Conservation (phyloP, 2,888 invertebrate species). For the Lamproptera curius region DNA sequence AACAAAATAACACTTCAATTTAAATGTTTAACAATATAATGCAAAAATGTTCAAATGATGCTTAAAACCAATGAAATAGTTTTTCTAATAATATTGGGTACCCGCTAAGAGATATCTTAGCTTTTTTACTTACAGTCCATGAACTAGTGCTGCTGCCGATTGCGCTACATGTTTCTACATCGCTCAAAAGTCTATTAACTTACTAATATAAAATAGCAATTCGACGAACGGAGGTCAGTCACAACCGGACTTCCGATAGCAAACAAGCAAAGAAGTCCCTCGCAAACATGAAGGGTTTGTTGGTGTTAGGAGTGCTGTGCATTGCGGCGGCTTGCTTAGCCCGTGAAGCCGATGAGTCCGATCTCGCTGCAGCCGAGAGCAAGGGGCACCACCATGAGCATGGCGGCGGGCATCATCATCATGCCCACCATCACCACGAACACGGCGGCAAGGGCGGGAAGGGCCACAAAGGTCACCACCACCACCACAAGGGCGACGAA, state of each 20-base stretch:
- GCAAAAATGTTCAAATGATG: too few species aligned
- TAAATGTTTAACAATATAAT: too few species aligned
- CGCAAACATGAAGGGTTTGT: conserved; percentile 52
- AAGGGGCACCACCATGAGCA: conserved; percentile 73
- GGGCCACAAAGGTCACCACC: conserved; percentile 86
- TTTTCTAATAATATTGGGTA: too few species aligned
- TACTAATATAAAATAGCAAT: conserved; percentile 66
- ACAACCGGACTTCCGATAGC: conserved; percentile 61
- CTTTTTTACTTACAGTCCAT: conserved; percentile 44
- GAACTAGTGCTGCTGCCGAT: conserved; percentile 58
- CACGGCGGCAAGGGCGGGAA: conserved; percentile 87
- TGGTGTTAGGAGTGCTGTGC: conserved; percentile 56
- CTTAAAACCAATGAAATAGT: too few species aligned
- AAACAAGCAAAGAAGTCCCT: conserved; percentile 26
- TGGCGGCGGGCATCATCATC: conserved; percentile 83
- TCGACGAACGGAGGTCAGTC: conserved; percentile 56
- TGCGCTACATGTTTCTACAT: conserved; percentile 68
- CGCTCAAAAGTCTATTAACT: conserved; percentile 41
- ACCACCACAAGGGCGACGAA: conserved; percentile 87
- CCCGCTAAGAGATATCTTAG: not conserved
- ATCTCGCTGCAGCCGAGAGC: conserved; percentile 72
- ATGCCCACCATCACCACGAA: conserved; percentile 81
- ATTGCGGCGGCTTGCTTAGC: conserved; percentile 55
- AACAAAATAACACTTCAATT: too few species aligned
- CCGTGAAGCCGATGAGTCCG: conserved; percentile 37